These are phyloP conservation scores for Melanargia galathea DNA, from an alignment of 2,888 invertebrate genomes.

Conservation along the genomic window DNA sequence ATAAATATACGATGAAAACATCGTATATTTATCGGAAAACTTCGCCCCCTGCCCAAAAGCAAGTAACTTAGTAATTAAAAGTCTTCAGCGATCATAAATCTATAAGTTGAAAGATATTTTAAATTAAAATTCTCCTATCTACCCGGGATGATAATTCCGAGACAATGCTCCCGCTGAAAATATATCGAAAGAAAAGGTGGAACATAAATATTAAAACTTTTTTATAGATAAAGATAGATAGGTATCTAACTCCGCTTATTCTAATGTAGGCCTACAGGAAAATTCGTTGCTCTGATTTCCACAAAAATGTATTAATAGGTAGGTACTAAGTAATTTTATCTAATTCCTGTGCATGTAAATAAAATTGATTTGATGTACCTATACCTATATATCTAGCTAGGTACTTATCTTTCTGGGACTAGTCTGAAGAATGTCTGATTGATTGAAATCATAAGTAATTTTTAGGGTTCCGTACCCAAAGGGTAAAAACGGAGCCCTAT, in stretches of 20 bases:
- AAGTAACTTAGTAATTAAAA: conserved; percentile 66
- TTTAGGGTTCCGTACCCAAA: too few relatives aligned
- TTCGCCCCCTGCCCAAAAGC: conserved; percentile 36
- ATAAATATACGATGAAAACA: conserved; percentile 25
- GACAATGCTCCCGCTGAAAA: conserved; percentile 48
- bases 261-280: neutral
- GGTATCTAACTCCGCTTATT: neutral
- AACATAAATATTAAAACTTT: conserved; percentile 44
- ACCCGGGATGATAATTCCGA: conserved; percentile 47
- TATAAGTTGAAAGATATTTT: conserved; percentile 68
- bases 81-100: conserved; percentile 62
- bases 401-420: too few relatives aligned
- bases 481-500: too few relatives aligned
- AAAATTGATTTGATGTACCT: too few relatives aligned
- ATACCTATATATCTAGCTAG: too few relatives aligned
- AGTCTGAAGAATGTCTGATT: too few relatives aligned
- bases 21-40: conserved; percentile 26
- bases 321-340: too few relatives aligned
- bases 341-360: too few relatives aligned
- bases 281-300: too few relatives aligned
- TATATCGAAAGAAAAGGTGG: conserved; percentile 50
- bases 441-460: too few relatives aligned
- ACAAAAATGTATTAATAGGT: too few relatives aligned
- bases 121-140: conserved; percentile 65
- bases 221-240: conserved; percentile 21